Evolutionary conservation across 1,140 invertebrate genomes (phyloP), one percentile per base, ranked within the genome.

Genomic region (Zophobas atratus): DNA sequence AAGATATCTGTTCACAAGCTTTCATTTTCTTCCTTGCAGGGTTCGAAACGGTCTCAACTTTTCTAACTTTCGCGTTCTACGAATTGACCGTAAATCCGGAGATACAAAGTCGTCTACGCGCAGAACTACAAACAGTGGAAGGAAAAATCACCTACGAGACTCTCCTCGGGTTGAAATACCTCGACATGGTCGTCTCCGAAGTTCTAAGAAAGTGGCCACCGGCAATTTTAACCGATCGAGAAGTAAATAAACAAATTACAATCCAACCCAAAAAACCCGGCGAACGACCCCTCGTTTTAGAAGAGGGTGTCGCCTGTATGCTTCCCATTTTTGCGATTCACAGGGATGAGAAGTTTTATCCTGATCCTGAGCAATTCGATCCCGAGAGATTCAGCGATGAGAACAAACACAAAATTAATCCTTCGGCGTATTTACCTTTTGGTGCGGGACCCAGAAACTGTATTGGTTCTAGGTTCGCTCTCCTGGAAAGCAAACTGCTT

Each of bases 391-490:
- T 88, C 78, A 75, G 73, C 6, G 71, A 84, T 1, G 86, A 89
- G 70, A 84, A 85, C 38, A 87, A 85, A 51, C 80, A 80, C 0
- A 82, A 82, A 1, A 82, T 85, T 75, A 84, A 87, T 63, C 84
- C 86, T 0, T 88, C 86, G 70, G 81, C 87, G 1, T 92, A 85
- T 78, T 70, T 90, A 48, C 88, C 90, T 0, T 92, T 92, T 81
- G 90, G 91, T 34, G 78, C 81, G 32, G 91, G 91, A 41, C 90
- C 89, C 0, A 84, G 90, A 78, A 87, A 88, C 79, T 91, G 90
- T 77, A 87, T 91, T 39, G 90, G 89, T 76, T 81, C 76, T 2
- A 57, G 80, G 49, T 82, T 79, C 70, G 78, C 80, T 49, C 41
- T 81, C 32, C 77, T 81, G 77, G 77, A 81, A 76, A 71, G 51